A percentile compares a stretch with the other conserved stretches of the same genome.
Evolutionary conservation across 2,797 vertebrate species (phyloP).

Genomic region (Phylloscopus collybita): DNA sequence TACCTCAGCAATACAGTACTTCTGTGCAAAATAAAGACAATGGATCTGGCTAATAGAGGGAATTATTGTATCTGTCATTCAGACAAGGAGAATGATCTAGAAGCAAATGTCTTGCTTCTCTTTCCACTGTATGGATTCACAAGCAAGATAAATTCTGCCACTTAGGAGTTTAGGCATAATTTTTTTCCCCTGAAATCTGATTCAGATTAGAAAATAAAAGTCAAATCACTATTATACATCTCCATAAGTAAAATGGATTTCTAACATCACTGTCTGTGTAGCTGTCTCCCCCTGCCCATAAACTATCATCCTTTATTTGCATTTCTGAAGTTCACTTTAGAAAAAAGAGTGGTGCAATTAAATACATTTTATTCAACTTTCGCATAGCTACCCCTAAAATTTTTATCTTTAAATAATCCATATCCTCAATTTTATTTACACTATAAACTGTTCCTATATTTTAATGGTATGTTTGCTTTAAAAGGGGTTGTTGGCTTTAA

Average conservation of each 20-base stretch:
- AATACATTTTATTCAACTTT: constrained; percentile 77
- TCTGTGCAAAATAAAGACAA: constrained; percentile 76
- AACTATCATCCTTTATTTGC: constrained; percentile 63
- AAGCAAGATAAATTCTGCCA: constrained; percentile 69
- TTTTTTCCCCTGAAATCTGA: constrained; percentile 50
- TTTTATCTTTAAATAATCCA: constrained; percentile 84
- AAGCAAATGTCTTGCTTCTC: constrained; percentile 72
- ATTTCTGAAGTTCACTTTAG: constrained; percentile 76
- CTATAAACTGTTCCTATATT: constrained; percentile 81
- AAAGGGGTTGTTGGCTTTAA: constrained; percentile 84
- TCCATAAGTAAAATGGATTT: constrained; percentile 73
- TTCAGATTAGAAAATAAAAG: constrained; percentile 71
- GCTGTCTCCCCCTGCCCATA: not conserved
- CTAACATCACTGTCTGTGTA: constrained; percentile 61
- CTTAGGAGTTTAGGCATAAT: constrained; percentile 59
- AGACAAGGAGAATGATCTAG: constrained; percentile 73
- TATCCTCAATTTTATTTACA: constrained; percentile 81
- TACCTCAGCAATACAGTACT: constrained; percentile 77
- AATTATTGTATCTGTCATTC: constrained; percentile 78
- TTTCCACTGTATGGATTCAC: constrained; percentile 64
- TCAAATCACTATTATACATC: constrained; percentile 62
- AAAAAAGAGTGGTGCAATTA: constrained; percentile 66
- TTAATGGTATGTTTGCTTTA: constrained; percentile 84
- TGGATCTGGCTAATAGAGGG: constrained; percentile 76
- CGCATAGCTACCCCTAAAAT: constrained; percentile 72